These are phyloP conservation scores for Galendromus occidentalis DNA, from an alignment of 1,140 invertebrate species.

Conservation along the genomic window DNA sequence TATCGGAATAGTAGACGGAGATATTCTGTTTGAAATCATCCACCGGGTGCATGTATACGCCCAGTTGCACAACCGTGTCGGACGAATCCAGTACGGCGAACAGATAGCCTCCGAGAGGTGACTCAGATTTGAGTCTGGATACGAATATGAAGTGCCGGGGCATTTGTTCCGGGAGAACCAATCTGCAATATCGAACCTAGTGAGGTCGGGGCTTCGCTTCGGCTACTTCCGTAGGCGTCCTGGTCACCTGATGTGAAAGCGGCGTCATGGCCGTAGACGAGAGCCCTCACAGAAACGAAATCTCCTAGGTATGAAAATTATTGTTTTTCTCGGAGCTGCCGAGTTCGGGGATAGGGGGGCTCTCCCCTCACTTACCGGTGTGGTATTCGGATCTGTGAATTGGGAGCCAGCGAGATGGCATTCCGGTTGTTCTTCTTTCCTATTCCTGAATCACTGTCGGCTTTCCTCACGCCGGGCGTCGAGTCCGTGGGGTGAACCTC, in stretches of 20 bases:
- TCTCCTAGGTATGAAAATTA: too few species aligned
- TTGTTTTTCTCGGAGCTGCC: too few species aligned
- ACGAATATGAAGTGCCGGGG: background rate
- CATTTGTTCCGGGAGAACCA: background rate
- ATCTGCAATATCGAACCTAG: background rate
- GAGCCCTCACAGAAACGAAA: too few species aligned
- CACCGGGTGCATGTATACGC: slow-evolving; percentile 3
- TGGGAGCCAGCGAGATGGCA: background rate
- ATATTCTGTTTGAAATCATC: slow-evolving; percentile 4
- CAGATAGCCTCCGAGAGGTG: background rate
- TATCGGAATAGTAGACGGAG: background rate
- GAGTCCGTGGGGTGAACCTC: slow-evolving; percentile 12
- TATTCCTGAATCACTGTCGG: background rate
- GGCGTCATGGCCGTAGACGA: too few species aligned
- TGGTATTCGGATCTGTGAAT: background rate
- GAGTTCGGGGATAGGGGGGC: too few species aligned
- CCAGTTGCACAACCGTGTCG: background rate
- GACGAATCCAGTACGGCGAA: background rate
- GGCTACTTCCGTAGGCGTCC: too few species aligned
- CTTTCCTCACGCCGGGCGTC: slow-evolving; percentile 11
- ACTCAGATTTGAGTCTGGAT: background rate
- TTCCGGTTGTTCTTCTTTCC: background rate
- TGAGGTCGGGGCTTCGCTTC: too few species aligned
- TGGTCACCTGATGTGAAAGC: too few species aligned
- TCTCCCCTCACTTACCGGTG: background rate